Conservation (phyloP, 2,113 vertebrate species). For the Engystomops pustulosus region DNA sequence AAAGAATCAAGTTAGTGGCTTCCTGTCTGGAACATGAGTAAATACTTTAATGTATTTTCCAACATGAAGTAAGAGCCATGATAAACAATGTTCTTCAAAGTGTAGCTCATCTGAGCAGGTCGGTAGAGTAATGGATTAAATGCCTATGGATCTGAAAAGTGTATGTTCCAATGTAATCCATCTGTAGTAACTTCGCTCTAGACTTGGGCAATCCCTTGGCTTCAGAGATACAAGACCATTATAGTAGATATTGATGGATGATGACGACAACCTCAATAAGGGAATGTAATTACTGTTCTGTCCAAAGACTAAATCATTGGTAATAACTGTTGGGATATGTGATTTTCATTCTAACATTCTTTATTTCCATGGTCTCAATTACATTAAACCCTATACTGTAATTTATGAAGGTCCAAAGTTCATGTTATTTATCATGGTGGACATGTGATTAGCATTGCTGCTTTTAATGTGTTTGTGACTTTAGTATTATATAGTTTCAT, state of each 20-base stretch:
- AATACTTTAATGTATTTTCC: not conserved
- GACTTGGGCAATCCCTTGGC: not conserved
- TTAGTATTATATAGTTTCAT: no score
- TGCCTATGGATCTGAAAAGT: not conserved
- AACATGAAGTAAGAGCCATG: not conserved
- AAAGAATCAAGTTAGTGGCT: not conserved
- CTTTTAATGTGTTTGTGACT: no score
- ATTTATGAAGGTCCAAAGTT: not conserved
- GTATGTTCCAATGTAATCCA: not conserved
- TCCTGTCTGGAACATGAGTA: not conserved
- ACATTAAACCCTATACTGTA: slow-evolving; percentile 3
- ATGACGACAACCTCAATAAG: not conserved
- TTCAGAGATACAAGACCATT: not conserved
- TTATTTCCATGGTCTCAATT: slow-evolving; percentile 21
- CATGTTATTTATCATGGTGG: not conserved
- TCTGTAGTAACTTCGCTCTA: not conserved
- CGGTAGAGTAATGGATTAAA: not conserved
- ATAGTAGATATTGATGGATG: slow-evolving; percentile 7
- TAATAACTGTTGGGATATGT: slow-evolving; percentile 19
- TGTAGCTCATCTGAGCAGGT: not conserved
- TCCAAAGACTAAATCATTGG: slow-evolving; percentile 13
- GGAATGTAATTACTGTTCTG: slow-evolving; percentile 12
- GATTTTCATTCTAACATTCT: slow-evolving; percentile 3
- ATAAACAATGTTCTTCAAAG: slow-evolving; percentile 9
- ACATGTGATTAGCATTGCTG: not conserved